phyloP scores from a whole-genome alignment of 2,113 vertebrate species.

The Coregonus clupeaformis region DNA sequence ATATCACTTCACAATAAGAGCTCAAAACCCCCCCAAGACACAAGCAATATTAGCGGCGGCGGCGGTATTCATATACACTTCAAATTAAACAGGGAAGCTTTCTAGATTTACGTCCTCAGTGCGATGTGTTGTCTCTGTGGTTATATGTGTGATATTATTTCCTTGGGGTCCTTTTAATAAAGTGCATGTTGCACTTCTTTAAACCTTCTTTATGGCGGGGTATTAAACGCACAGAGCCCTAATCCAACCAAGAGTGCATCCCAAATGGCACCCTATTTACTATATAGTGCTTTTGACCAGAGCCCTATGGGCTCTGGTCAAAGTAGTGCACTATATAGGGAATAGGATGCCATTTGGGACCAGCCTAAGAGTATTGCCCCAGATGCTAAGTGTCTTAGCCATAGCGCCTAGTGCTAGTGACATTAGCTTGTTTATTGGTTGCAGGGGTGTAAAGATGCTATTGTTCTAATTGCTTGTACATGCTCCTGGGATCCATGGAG shows the following conservation, averaged over 20 bases:
- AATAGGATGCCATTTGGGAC: no score
- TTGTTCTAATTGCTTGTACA: constrained; percentile 80
- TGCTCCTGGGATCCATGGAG: constrained; percentile 74
- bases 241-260: constrained; percentile 59
- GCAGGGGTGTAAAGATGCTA: constrained; percentile 76
- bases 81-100: constrained; percentile 50
- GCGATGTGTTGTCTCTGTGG: constrained; percentile 51
- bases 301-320: no score
- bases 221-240: constrained; percentile 69
- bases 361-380: constrained; percentile 61
- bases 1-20: constrained; percentile 2
- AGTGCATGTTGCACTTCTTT: constrained; percentile 68
- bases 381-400: constrained; percentile 73
- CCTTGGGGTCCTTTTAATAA: constrained; percentile 74
- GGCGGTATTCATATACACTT: constrained; percentile 56
- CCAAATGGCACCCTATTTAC: no score
- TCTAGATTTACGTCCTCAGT: constrained; percentile 53
- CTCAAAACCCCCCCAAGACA: constrained; percentile 41
- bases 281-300: no score
- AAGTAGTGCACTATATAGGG: no score
- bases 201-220: constrained; percentile 69
- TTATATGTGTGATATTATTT: constrained; percentile 75
- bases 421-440: constrained; percentile 81
- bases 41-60: constrained; percentile 26
- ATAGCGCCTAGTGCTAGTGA: constrained; percentile 57